phyloP scores from a whole-genome alignment of 1,140 invertebrate species.

The Atta texana region DNA sequence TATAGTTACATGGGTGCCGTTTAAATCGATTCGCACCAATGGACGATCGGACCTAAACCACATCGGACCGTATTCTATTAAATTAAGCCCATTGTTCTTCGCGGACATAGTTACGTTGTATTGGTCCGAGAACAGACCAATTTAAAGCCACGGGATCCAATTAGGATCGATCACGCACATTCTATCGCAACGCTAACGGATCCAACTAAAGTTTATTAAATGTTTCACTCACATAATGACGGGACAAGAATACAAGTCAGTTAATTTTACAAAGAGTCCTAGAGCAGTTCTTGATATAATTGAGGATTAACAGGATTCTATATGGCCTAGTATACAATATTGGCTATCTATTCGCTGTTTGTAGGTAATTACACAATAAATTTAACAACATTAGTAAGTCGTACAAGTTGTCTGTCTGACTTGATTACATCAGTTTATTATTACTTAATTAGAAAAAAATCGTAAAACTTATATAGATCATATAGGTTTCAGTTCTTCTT shows the following conservation, averaged over 20 bases:
- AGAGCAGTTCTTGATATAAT: constrained; percentile 22
- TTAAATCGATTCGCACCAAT: constrained; percentile 58
- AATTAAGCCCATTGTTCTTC: constrained; percentile 65
- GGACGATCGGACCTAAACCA: constrained; percentile 60
- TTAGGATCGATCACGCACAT: constrained; percentile 59
- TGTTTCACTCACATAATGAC: constrained; percentile 4
- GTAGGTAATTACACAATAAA: too few species aligned
- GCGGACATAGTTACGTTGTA: constrained; percentile 52
- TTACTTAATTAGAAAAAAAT: too few species aligned
- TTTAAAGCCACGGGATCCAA: constrained; percentile 59
- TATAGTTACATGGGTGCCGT: constrained; percentile 59
- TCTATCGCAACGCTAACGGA: constrained; percentile 28
- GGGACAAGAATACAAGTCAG: neutral
- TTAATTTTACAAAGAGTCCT: neutral
- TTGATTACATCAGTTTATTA: too few species aligned
- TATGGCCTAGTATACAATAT: too few species aligned
- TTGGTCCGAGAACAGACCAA: constrained; percentile 57
- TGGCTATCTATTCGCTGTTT: too few species aligned
- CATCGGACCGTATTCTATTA: constrained; percentile 61
- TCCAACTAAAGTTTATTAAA: constrained; percentile 19
- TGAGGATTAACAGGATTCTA: too few species aligned
- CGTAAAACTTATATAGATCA: too few species aligned
- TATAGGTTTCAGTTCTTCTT: neutral
- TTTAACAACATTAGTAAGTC: too few species aligned
- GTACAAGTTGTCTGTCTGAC: too few species aligned